These are phyloP conservation scores for Periphyllus acericola DNA, from an alignment of 2,888 invertebrate genomes.

Conservation along the genomic window DNA sequence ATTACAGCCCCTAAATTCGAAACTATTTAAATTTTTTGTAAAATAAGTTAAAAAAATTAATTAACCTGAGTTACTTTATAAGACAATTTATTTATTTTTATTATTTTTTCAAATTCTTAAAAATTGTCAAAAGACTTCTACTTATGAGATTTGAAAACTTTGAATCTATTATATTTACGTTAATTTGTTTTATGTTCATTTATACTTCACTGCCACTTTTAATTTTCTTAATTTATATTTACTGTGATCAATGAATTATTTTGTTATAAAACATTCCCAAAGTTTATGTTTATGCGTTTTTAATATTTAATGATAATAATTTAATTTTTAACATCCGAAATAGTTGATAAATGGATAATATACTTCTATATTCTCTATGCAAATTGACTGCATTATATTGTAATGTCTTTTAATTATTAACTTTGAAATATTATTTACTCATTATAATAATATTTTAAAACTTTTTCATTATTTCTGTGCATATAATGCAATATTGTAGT, in stretches of 20 bases:
- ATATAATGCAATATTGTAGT: not conserved
- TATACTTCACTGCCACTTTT: slow-evolving; percentile 46
- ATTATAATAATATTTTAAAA: not conserved
- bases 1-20: not conserved
- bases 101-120: slow-evolving; percentile 13
- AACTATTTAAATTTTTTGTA: not conserved
- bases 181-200: slow-evolving; percentile 28
- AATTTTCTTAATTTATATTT: slow-evolving; percentile 36
- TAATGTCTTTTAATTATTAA: not conserved
- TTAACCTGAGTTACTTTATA: not conserved
- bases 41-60: not conserved
- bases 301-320: slow-evolving; percentile 23
- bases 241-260: slow-evolving; percentile 32
- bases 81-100: not conserved
- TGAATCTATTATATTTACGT: not conserved
- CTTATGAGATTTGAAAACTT: slow-evolving; percentile 8
- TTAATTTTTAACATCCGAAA: slow-evolving; percentile 10
- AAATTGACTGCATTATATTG: not conserved
- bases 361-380: not conserved
- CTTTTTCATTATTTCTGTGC: not conserved
- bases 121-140: slow-evolving; percentile 10
- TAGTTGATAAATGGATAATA: not conserved
- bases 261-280: slow-evolving; percentile 54
- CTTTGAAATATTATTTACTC: not conserved
- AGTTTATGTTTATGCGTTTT: slow-evolving; percentile 39